Evolutionary conservation across 2,888 invertebrate species (phyloP).

Genomic region (Mayetiola destructor): DNA sequence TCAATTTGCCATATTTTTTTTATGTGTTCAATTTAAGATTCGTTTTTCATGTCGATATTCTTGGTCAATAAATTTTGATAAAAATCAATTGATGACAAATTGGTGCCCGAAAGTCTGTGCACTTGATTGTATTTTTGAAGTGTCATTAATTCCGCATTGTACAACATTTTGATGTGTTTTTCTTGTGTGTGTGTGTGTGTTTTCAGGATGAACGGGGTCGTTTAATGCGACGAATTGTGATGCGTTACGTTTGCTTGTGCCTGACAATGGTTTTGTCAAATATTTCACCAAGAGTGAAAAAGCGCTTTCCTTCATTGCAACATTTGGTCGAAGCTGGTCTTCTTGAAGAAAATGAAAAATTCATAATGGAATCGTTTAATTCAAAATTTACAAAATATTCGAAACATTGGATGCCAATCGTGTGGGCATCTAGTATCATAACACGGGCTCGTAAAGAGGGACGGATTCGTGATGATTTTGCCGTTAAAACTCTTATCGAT

Average conservation of each 20-base stretch:
- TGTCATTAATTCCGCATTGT: too few relatives aligned
- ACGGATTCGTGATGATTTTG: slow-evolving; percentile 77
- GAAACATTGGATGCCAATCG: slow-evolving; percentile 82
- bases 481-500: slow-evolving; percentile 80
- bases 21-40: too few relatives aligned
- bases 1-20: too few relatives aligned
- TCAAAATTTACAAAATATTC: slow-evolving; percentile 69
- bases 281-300: slow-evolving; percentile 78
- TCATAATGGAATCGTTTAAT: slow-evolving; percentile 63
- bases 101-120: too few relatives aligned
- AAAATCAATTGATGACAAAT: too few relatives aligned
- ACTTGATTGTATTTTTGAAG: too few relatives aligned
- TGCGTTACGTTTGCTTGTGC: slow-evolving; percentile 71
- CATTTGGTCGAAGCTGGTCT: slow-evolving; percentile 69
- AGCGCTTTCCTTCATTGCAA: slow-evolving; percentile 68
- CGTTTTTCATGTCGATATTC: too few relatives aligned
- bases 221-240: slow-evolving; percentile 66
- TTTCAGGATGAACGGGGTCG: slow-evolving; percentile 64
- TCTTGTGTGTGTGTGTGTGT: too few relatives aligned
- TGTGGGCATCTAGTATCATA: slow-evolving; percentile 83
- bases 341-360: slow-evolving; percentile 64
- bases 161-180: too few relatives aligned
- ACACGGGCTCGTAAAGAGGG: slow-evolving; percentile 82
- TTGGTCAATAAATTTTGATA: too few relatives aligned
- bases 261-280: slow-evolving; percentile 77